These are phyloP conservation scores for Amblyjoppa fuscipennis DNA, from an alignment of 2,888 invertebrate genomes.

Conservation along the genomic window DNA sequence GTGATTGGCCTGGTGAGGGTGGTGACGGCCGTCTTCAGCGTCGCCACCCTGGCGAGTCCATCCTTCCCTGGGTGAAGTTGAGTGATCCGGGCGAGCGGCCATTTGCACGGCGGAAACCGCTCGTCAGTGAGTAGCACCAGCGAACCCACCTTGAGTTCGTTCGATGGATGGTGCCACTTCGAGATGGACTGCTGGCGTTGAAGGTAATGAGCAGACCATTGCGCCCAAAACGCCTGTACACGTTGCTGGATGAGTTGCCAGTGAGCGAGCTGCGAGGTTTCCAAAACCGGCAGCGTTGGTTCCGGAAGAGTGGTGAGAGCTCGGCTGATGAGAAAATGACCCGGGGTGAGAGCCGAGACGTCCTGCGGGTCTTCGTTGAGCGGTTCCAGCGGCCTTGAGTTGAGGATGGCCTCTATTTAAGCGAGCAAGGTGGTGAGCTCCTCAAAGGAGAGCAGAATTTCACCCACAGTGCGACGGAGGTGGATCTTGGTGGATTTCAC, in stretches of 20 bases:
- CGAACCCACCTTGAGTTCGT: conserved; percentile 43
- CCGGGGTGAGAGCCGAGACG: too few species aligned
- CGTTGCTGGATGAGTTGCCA: too few species aligned
- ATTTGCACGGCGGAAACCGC: conserved; percentile 51
- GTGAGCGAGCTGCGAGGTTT: too few species aligned
- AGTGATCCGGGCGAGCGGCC: conserved; percentile 38
- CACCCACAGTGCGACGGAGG: background rate
- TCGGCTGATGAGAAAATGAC: too few species aligned
- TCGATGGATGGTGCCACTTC: conserved; percentile 53
- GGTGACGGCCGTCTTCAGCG: conserved; percentile 65
- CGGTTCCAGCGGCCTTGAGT: too few species aligned
- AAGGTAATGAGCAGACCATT: conserved; percentile 38
- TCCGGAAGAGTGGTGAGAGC: too few species aligned
- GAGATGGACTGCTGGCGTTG: conserved; percentile 42
- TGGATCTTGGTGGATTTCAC: background rate
- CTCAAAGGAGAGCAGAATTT: conserved; percentile 36
- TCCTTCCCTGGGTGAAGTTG: conserved; percentile 67
- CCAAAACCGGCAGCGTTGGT: too few species aligned
- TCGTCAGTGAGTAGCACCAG: conserved; percentile 67
- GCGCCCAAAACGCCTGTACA: too few species aligned
- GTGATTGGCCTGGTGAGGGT: conserved; percentile 64
- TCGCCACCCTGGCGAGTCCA: too few species aligned
- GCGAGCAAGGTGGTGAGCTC: background rate
- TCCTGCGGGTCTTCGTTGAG: too few species aligned
- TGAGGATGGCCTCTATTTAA: too few species aligned